phyloP scores from a whole-genome alignment of 2,888 invertebrate genomes.

The Drosophila multiciliata region DNA sequence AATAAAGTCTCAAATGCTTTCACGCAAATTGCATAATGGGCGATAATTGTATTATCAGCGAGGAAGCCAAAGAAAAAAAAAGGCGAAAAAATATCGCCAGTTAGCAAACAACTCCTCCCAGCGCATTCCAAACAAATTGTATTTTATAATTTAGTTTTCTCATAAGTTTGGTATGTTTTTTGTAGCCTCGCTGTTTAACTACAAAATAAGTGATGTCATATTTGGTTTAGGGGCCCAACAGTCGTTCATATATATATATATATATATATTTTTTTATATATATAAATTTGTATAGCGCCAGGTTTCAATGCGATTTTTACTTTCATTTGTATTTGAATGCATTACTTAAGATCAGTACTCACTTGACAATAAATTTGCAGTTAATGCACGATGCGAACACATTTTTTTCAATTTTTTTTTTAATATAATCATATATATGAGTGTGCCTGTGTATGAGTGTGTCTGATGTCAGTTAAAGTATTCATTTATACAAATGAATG shows the following conservation, averaged over 20 bases:
- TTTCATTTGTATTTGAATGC: constrained; percentile 70
- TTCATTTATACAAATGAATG: neutral
- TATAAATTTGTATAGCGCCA: constrained; percentile 51
- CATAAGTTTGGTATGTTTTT: constrained; percentile 21
- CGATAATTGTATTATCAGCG: constrained; percentile 48
- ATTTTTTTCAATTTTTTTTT: constrained; percentile 12
- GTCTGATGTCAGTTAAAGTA: constrained; percentile 55
- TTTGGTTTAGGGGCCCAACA: constrained; percentile 23
- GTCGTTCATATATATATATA: constrained; percentile 4
- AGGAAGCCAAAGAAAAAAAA: constrained; percentile 13
- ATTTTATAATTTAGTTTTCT: constrained; percentile 19
- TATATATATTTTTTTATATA: neutral
- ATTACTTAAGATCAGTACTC: constrained; percentile 59
- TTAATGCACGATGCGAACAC: constrained; percentile 33
- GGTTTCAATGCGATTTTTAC: constrained; percentile 72
- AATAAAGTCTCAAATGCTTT: constrained; percentile 27
- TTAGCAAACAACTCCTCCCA: constrained; percentile 33
- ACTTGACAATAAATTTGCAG: constrained; percentile 39
- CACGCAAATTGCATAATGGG: constrained; percentile 61
- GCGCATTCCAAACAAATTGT: constrained; percentile 61
- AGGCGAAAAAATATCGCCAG: constrained; percentile 23
- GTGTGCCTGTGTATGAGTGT: neutral
- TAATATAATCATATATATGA: constrained; percentile 1
- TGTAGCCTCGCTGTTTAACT: constrained; percentile 51
- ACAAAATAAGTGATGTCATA: constrained; percentile 73